Evolutionary conservation across 2,797 vertebrate species (phyloP), one percentile per base, ranked within the genome.

Genomic region (Periophthalmus magnuspinnatus): DNA sequence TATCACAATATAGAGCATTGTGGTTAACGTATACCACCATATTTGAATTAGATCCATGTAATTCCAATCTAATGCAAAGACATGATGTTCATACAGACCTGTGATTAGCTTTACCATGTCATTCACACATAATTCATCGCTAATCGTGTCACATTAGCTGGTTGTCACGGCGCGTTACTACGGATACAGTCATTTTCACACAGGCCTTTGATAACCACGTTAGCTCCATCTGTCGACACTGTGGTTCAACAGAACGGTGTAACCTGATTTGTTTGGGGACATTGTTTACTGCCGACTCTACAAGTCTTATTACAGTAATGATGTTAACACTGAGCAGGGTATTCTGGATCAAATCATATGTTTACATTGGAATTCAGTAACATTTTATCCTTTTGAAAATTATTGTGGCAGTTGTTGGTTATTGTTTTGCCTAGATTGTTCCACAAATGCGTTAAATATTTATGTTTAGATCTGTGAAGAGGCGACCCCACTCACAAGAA

Each of bases 101-200:
- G n/a, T 36, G 28, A 32, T 32, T 36, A 6, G 24, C 33, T 19
- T 36, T 17, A 45, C n/a, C 36, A 14, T 24, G 19, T 47, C 61
- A 4, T 41, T 63, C 61, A 16, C 36, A 63, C 61, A 61, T 38
- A 41, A 61, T 61, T 61, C 19, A 61, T 63, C 21, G 38, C 21
- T 47, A 45, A 45, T 63, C 21, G 17, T 63, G 36, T 47, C 61
- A 63, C 61, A 22, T 67, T 14, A 57, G 33, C 62, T 58, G 55
- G 59, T 75, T 45, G 72, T 76, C 66, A 34, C 36, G 66, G 57
- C 45, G 63, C 71, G 73, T 59, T 52, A 28, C 72, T 59, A 32
- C 59, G 33, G 59, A 38, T 41, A 61, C 59, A 45, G 21, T 63
- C 61, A 63, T 45, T 47, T 47, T 63, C 3, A 68, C 70, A 65